Evolutionary conservation across 2,113 vertebrate species (phyloP).

Genomic region (Lates calcarifer): DNA sequence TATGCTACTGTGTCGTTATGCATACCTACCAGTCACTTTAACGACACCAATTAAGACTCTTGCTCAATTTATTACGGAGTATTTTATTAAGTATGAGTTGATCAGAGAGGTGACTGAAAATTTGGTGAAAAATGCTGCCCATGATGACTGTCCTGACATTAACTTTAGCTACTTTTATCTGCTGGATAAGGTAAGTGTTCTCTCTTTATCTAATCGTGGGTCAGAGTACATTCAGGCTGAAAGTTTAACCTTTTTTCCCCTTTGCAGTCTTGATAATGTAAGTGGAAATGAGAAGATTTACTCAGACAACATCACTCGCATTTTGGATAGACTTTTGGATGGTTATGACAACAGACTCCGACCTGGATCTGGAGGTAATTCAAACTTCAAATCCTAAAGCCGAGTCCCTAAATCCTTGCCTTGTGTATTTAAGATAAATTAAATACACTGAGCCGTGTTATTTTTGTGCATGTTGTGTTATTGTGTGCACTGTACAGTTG

Average conservation of each 20-base stretch:
- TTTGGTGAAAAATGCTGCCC: conserved; percentile 2
- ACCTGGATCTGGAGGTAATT: conserved; percentile 91
- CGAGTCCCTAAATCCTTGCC: background rate
- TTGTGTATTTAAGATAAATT: background rate
- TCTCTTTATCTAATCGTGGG: conserved; percentile 1
- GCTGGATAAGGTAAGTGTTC: conserved; percentile 66
- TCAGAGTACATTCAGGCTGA: background rate
- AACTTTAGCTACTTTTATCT: conserved; percentile 55
- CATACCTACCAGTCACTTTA: conserved; percentile 49
- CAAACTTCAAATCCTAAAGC: background rate
- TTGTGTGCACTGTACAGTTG: background rate
- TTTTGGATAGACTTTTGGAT: conserved; percentile 91
- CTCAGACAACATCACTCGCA: conserved; percentile 91
- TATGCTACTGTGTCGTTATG: conserved; percentile 22
- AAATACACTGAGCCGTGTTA: background rate
- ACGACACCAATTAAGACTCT: conserved; percentile 8
- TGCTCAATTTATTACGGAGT: background rate
- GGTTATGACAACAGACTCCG: conserved; percentile 94
- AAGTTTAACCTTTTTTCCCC: conserved; percentile 13
- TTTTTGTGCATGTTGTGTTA: conserved; percentile 1
- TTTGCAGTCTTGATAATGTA: conserved; percentile 79
- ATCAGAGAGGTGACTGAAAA: conserved; percentile 8
- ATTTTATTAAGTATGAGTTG: conserved; percentile 22
- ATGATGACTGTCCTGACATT: conserved; percentile 57
- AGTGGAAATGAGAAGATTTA: conserved; percentile 80